These are phyloP conservation scores for Eulemur albifrons DNA, from an alignment of 2,797 vertebrate species.

Conservation along the genomic window DNA sequence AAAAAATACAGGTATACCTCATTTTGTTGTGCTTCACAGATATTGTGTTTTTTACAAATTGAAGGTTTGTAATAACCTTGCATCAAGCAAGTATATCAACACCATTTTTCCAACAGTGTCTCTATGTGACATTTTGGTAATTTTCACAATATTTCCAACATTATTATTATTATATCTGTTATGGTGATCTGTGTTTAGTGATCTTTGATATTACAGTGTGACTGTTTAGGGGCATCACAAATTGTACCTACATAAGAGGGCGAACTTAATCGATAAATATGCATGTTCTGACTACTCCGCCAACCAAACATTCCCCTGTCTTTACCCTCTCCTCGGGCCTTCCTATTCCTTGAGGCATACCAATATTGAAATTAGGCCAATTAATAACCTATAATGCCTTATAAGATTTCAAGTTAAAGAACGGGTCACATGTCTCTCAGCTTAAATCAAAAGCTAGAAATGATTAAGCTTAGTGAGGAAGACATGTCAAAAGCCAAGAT, in stretches of 20 bases:
- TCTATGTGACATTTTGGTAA: neutral
- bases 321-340: too few species aligned
- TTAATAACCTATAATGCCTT: neutral
- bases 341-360: neutral
- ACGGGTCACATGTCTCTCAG: neutral
- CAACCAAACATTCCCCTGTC: neutral
- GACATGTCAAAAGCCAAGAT: neutral
- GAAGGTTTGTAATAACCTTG: neutral
- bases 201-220: neutral
- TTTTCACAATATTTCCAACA: neutral
- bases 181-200: neutral
- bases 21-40: neutral
- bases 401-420: neutral
- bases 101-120: neutral
- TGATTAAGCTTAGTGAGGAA: neutral
- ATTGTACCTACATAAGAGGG: neutral
- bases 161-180: neutral
- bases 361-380: neutral
- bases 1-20: neutral
- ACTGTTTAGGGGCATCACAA: neutral
- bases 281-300: neutral
- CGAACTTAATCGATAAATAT: neutral
- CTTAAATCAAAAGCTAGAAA: neutral
- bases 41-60: neutral
- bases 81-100: neutral